A percentile compares a stretch with the other conserved stretches of the same genome.
phyloP scores from a whole-genome alignment of 2,113 vertebrate species.

The Triplophysa dalaica region DNA sequence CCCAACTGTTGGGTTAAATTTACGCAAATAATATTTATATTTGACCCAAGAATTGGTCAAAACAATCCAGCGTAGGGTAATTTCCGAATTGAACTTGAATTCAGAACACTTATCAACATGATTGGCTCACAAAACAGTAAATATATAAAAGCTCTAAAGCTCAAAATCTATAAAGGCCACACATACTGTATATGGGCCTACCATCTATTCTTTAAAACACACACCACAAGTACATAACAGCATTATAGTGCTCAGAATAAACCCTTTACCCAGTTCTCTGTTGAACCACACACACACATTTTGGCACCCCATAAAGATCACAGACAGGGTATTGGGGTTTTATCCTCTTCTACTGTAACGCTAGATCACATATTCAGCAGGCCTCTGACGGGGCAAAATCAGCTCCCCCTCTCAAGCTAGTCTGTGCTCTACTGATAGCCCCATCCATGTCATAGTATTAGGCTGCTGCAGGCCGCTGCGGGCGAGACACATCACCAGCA shows the following conservation, averaged over 20 bases:
- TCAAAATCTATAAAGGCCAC: neutral
- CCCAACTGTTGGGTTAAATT: too few species aligned
- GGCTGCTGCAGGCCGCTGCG: slow-evolving; percentile 24
- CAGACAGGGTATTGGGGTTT: slow-evolving; percentile 39
- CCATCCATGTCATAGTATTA: slow-evolving; percentile 47
- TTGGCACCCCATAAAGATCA: slow-evolving; percentile 44
- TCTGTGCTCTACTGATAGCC: slow-evolving; percentile 47
- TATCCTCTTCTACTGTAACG: slow-evolving; percentile 45
- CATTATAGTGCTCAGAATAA: neutral
- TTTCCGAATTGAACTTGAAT: too few species aligned
- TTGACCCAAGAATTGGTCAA: too few species aligned
- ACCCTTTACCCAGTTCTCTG: neutral
- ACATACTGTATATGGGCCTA: neutral
- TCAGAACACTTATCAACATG: too few species aligned
- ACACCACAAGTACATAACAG: neutral
- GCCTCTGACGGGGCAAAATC: slow-evolving; percentile 38
- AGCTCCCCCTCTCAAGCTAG: slow-evolving; percentile 37
- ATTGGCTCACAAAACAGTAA: too few species aligned
- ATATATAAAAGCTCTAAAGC: neutral
- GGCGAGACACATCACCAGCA: slow-evolving; percentile 38
- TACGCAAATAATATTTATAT: too few species aligned
- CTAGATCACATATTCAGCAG: slow-evolving; percentile 41
- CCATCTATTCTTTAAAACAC: neutral
- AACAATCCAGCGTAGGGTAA: too few species aligned
- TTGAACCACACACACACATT: neutral